A percentile compares a stretch with the other conserved stretches of the same genome.
Conservation (phyloP, 2,888 invertebrate genomes). For the Lobophora halterata region DNA sequence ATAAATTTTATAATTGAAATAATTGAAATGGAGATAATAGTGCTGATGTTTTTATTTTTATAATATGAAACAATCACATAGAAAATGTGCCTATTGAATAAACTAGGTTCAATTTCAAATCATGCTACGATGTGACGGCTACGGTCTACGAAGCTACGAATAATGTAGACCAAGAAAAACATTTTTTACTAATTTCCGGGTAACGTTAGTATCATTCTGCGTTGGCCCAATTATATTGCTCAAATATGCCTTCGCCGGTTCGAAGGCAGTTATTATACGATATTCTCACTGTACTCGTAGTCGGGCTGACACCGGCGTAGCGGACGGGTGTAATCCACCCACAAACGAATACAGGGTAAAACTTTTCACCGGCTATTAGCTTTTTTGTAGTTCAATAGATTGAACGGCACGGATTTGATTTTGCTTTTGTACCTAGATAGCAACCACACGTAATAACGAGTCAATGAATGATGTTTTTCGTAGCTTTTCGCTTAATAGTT, state of each 20-base stretch:
- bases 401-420: no score
- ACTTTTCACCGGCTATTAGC: conserved; percentile 39
- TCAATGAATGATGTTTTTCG: conserved; percentile 21
- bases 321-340: conserved; percentile 40
- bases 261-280: conserved; percentile 52
- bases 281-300: conserved; percentile 57
- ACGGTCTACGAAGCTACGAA: conserved; percentile 15
- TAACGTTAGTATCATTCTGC: conserved; percentile 25
- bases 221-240: conserved; percentile 35
- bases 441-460: no score
- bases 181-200: conserved; percentile 20
- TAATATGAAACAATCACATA: no score
- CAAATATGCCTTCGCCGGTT: conserved; percentile 43
- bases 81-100: no score
- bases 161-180: conserved; percentile 1
- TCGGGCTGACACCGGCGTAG: conserved; percentile 50
- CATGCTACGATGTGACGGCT: neutral
- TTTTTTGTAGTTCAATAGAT: no score
- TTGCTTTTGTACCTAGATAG: no score
- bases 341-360: conserved; percentile 36
- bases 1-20: no score
- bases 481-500: conserved; percentile 20
- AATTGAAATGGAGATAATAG: neutral
- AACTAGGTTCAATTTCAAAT: no score
- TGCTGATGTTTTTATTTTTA: no score